Evolutionary conservation across 2,888 invertebrate genomes (phyloP), one percentile per base, ranked within the genome.

Genomic region (Galeopsomyia nigrocyanea): DNA sequence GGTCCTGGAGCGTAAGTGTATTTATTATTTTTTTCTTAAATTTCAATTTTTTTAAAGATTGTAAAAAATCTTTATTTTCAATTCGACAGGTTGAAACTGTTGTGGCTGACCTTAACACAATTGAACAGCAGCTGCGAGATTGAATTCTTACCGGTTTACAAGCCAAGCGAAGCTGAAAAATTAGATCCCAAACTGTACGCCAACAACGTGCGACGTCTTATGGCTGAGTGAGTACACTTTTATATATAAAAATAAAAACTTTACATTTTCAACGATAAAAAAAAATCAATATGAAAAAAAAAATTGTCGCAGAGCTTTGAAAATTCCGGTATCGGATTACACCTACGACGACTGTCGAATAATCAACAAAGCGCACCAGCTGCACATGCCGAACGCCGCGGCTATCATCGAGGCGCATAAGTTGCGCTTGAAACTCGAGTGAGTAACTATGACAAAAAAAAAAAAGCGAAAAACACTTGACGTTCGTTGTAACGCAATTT

Each of bases 141-240:
- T 60, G 96, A 97, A 89, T 97, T 95, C 88, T 89, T 98, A 26
- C 97, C 97, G 0, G 96, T 97, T 3, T 97, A 97, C 87, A 90
- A 89, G 53, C 98, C 98, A 0, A 95, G 89, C 79, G 94, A 94
- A 77, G 95, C 92, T 76, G 98, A 98, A 86, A 93, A 92, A 82
- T 88, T 89, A 3, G 93, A 98, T 87, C 94, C 97, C 0, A 95
- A 94, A 85, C 88, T 98, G 39, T 98, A 92, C 85, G 97, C 97
- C 0, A 90, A 92, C 81, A 97, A 97, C 86, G 97, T 98, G 5
- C 90, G 96, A 74, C 91, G 92, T 80, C 91, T 95, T 53, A 97
- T 98, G 97, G 96, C 97, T 50, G 92, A 92, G 96, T 97, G 88
- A 89, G 91, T 88, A 39, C 31, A 55, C 22, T 66, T 53, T 21